A percentile compares a stretch with the other conserved stretches of the same genome.
Conservation (phyloP, 2,113 vertebrate species). For the Symphodus melops region DNA sequence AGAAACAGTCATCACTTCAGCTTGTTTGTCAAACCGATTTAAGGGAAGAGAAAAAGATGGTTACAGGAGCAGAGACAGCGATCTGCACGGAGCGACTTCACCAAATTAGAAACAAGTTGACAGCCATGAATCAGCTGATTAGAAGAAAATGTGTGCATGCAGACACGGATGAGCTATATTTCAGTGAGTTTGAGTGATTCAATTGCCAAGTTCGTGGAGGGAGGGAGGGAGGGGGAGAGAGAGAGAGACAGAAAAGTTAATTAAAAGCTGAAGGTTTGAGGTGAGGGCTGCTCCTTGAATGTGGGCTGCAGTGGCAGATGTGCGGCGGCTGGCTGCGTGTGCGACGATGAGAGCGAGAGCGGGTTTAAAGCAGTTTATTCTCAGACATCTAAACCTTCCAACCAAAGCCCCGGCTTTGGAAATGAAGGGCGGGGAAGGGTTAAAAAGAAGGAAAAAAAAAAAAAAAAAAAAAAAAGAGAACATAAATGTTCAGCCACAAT, state of each 20-base stretch:
- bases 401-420: conserved; percentile 58
- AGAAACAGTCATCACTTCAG: conserved; percentile 51
- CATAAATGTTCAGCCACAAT: conserved; percentile 47
- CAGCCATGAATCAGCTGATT: conserved; percentile 39
- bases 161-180: conserved; percentile 51
- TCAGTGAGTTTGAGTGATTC: conserved; percentile 41
- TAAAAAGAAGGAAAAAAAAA: conserved; percentile 28
- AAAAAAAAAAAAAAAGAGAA: conserved; percentile 22
- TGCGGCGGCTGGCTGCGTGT: conserved; percentile 28
- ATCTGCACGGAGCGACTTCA: conserved; percentile 11
- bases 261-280: conserved; percentile 74
- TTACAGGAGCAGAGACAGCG: conserved; percentile 20
- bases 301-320: conserved; percentile 69
- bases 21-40: conserved; percentile 16
- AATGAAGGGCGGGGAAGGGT: conserved; percentile 56
- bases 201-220: conserved; percentile 33
- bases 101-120: conserved; percentile 38
- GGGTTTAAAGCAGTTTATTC: conserved; percentile 79
- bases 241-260: conserved; percentile 51
- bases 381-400: conserved; percentile 70
- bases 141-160: conserved; percentile 37
- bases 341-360: conserved; percentile 43
- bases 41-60: conserved; percentile 9
- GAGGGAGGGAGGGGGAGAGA: no score
- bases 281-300: conserved; percentile 59